Evolutionary conservation across 2,797 vertebrate species (phyloP), one percentile per base, ranked within the genome.

Genomic region (Buceros bicornis): DNA sequence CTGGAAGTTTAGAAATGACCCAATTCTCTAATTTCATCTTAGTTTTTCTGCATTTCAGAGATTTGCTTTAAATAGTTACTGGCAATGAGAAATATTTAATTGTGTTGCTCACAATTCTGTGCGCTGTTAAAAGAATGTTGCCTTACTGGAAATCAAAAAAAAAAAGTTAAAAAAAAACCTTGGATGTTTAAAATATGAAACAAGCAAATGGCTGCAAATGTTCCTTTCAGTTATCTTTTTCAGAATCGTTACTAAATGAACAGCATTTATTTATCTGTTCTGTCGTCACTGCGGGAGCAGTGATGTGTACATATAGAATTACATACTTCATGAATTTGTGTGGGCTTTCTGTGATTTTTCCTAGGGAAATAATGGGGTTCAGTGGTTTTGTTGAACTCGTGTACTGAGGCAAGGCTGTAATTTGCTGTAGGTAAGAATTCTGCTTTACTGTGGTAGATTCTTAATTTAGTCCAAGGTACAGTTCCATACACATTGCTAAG

Each of bases 401-500:
- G 35, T 76, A 40, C 17, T 58, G 65, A 65, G 33, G 9, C 42
- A 62, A 29, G 56, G 35, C 37, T 71, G 37, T 74, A 17, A 57
- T 28, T 62, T 33, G 24, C 33, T 50, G 0, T 16, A 31, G 33
- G 6, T 45, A 16, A 33, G n/a, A 72, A 28, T 53, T n/a, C 18
- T 42, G 11, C 9, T 53, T 53, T 73, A 22, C 5, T 35, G 1
- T n/a, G 29, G 9, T 43, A 51, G 7, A 6, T 78, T 70, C 2
- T 58, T 61, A 53, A 83, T 37, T 20, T 18, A 69, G 22, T 77
- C 31, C 9, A 4, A 53, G 71, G 6, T 72, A 18, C 5, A 51
- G 33, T 14, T 31, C 25, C 19, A 2, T 14, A 11, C 13, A 62
- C 0, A 0, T 60, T 47, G 10, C 8, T 31, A 5, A 66, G 58